Evolutionary conservation across 2,797 vertebrate species (phyloP).

Genomic region (Trachops cirrhosus): DNA sequence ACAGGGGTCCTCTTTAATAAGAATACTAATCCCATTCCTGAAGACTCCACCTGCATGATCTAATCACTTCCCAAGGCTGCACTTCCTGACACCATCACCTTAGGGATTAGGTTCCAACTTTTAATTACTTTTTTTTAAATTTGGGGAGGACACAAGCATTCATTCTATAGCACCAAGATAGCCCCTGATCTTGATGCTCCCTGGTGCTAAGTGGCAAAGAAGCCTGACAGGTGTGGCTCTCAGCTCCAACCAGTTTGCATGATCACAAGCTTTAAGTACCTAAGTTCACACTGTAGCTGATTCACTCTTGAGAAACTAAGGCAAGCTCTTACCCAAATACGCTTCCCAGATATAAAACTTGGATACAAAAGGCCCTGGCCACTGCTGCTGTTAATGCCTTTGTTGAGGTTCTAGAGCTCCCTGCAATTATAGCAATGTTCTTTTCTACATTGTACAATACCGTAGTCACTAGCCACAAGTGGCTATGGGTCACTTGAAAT

Average conservation of each 20-base stretch:
- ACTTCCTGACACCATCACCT: not conserved
- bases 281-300: not conserved
- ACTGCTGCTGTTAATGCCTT: not conserved
- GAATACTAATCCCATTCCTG: not conserved
- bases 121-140: no score
- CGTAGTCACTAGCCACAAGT: not conserved
- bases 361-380: not conserved
- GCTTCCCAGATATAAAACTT: not conserved
- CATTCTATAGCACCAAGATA: not conserved
- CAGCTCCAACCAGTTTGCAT: not conserved
- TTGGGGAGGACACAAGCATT: not conserved
- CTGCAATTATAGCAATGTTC: not conserved
- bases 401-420: not conserved
- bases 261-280: not conserved
- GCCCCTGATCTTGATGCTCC: not conserved
- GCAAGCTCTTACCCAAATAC: not conserved
- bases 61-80: not conserved
- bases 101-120: not conserved
- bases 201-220: not conserved
- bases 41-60: not conserved
- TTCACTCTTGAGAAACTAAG: not conserved
- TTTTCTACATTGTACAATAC: fast-evolving
- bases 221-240: not conserved
- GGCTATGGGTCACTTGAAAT: not conserved
- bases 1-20: not conserved